Percentiles rank a stretch among this genome's conserved stretches.
Conservation (phyloP, 2,113 vertebrate species). For the Pungitius pungitius region DNA sequence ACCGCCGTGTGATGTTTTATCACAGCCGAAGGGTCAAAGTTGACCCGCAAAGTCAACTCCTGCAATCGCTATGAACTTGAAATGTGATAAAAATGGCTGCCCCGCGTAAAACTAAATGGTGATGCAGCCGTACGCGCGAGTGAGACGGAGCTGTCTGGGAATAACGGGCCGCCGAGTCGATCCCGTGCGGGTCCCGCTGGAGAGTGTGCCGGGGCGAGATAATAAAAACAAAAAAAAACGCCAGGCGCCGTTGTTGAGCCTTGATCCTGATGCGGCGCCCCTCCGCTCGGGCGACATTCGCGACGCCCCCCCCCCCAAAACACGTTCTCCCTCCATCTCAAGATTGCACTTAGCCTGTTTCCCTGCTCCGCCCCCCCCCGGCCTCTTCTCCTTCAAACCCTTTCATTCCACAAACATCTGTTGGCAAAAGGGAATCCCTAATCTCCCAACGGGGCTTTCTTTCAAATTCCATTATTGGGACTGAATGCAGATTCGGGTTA, state of each 20-base stretch:
- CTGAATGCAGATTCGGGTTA: slow-evolving; percentile 68
- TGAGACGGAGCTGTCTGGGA: slow-evolving; percentile 61
- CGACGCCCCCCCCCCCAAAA: no score
- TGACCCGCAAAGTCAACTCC: slow-evolving; percentile 20
- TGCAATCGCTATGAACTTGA: not conserved
- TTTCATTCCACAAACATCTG: slow-evolving; percentile 78
- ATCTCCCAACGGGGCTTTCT: slow-evolving; percentile 72
- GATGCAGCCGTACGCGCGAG: no score
- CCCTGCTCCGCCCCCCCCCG: slow-evolving; percentile 45
- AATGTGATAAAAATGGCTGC: not conserved
- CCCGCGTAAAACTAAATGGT: slow-evolving; percentile 33
- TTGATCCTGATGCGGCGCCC: slow-evolving; percentile 70
- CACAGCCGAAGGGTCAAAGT: slow-evolving; percentile 62
- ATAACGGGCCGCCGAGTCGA: slow-evolving; percentile 51
- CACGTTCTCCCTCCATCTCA: slow-evolving; percentile 63
- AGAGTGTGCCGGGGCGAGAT: slow-evolving; percentile 73
- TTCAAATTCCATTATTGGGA: slow-evolving; percentile 73
- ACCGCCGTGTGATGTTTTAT: slow-evolving; percentile 50
- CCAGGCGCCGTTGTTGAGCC: slow-evolving; percentile 70
- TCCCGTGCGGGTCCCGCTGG: slow-evolving; percentile 59
- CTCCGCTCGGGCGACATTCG: slow-evolving; percentile 62
- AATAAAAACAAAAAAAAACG: slow-evolving; percentile 55
- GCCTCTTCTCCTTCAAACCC: slow-evolving; percentile 52
- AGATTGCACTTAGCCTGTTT: slow-evolving; percentile 71
- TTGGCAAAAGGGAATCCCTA: slow-evolving; percentile 72